phyloP scores from a whole-genome alignment of 2,888 invertebrate species.

The Synergus gifuensis region DNA sequence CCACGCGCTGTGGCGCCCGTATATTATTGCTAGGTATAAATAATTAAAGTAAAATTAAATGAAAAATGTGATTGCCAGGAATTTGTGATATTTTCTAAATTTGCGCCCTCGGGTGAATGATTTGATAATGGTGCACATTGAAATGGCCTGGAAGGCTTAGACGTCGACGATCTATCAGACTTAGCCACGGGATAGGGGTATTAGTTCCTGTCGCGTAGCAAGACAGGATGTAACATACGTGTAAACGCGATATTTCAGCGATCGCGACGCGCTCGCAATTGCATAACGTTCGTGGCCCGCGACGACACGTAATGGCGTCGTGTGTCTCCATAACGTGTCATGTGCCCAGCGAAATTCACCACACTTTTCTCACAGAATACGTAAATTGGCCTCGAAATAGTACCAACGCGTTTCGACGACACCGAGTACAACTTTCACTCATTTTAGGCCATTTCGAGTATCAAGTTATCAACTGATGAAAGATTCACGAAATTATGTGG shows the following conservation, averaged over 20 bases:
- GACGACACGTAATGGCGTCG: slow-evolving; percentile 52
- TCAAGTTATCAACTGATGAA: slow-evolving; percentile 2
- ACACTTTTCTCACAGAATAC: slow-evolving; percentile 53
- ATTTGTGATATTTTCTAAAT: not conserved
- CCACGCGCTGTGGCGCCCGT: too few relatives aligned
- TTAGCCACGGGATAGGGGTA: slow-evolving; percentile 35
- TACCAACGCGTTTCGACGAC: slow-evolving; percentile 47
- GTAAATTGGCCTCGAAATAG: slow-evolving; percentile 70
- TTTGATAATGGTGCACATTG: slow-evolving; percentile 43
- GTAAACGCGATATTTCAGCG: slow-evolving; percentile 45
- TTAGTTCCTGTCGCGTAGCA: slow-evolving; percentile 45
- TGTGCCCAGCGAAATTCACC: slow-evolving; percentile 52
- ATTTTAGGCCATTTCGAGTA: slow-evolving; percentile 19
- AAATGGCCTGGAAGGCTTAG: slow-evolving; percentile 13
- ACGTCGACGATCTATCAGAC: slow-evolving; percentile 35
- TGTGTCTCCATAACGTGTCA: slow-evolving; percentile 55
- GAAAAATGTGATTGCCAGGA: not conserved
- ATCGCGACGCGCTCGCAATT: slow-evolving; percentile 45
- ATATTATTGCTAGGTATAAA: too few relatives aligned
- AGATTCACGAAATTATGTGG: not conserved
- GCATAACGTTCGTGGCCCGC: slow-evolving; percentile 45
- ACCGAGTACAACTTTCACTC: slow-evolving; percentile 46
- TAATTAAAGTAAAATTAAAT: slow-evolving; percentile 47
- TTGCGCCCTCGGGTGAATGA: not conserved
- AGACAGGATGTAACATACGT: slow-evolving; percentile 44